Conservation (phyloP, 2,797 vertebrate species). For the Sebastes iracundus region DNA sequence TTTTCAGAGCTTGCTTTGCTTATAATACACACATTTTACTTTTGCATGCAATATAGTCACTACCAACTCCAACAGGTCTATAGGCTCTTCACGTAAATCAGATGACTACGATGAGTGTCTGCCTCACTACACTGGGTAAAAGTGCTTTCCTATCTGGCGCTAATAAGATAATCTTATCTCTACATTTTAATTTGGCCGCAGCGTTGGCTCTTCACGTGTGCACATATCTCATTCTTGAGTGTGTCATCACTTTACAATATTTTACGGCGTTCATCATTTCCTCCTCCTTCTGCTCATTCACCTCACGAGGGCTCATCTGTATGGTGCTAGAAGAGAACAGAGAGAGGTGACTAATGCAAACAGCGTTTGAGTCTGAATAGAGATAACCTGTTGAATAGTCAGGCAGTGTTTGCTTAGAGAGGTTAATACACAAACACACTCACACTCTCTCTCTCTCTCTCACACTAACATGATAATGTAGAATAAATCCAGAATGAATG, state of each 20-base stretch:
- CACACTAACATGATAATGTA: not conserved
- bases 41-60: not conserved
- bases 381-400: slow-evolving; percentile 41
- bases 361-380: slow-evolving; percentile 11
- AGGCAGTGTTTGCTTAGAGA: slow-evolving; percentile 8
- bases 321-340: slow-evolving; percentile 15
- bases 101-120: not conserved
- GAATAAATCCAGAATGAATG: not conserved
- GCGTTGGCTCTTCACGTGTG: not conserved
- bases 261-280: not conserved
- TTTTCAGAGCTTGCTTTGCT: not conserved
- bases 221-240: not conserved
- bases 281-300: slow-evolving; percentile 6
- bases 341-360: slow-evolving; percentile 42
- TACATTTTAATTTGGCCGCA: not conserved
- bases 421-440: not conserved
- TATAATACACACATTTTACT: not conserved
- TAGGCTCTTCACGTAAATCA: not conserved
- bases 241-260: slow-evolving; percentile 2
- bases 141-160: not conserved
- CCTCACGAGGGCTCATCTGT: slow-evolving; percentile 18
- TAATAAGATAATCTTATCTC: not conserved
- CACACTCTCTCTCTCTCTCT: not conserved
- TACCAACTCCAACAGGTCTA: not conserved
- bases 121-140: not conserved